Conservation (phyloP, 2,797 vertebrate genomes). For the Myiotriccus ornatus region DNA sequence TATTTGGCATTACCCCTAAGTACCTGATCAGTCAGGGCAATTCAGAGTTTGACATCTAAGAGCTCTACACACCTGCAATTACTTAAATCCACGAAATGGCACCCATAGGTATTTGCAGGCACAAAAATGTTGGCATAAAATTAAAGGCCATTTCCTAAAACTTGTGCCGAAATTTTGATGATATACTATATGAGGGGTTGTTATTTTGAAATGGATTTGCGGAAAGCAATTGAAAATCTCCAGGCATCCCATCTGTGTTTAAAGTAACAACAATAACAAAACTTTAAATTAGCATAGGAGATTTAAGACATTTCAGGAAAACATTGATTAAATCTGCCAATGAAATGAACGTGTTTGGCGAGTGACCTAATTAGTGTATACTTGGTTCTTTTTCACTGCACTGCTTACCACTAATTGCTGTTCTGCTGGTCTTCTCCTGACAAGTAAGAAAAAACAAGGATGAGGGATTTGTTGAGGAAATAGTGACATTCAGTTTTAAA, state of each 20-base stretch:
- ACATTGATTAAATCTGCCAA: conserved; percentile 76
- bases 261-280: conserved; percentile 72
- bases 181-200: conserved; percentile 30
- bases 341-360: conserved; percentile 69
- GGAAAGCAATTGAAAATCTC: conserved; percentile 65
- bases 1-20: background rate
- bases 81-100: conserved; percentile 27
- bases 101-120: conserved; percentile 35
- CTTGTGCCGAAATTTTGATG: conserved; percentile 38
- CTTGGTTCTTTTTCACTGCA: conserved; percentile 74
- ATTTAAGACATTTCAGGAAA: conserved; percentile 76
- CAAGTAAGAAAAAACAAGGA: conserved; percentile 74
- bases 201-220: conserved; percentile 63
- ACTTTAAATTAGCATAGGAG: conserved; percentile 71
- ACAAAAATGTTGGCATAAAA: conserved; percentile 45
- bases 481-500: conserved; percentile 75
- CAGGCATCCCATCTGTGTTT: conserved; percentile 69
- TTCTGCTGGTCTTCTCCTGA: conserved; percentile 71
- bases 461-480: conserved; percentile 72
- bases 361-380: conserved; percentile 78
- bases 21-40: background rate
- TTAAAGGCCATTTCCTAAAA: conserved; percentile 52
- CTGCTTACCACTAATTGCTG: conserved; percentile 75
- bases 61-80: conserved; percentile 44
- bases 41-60: conserved; percentile 7